Evolutionary conservation across 1,140 invertebrate species (phyloP), one percentile per base, ranked within the genome.

Genomic region (Microplitis mediator): DNA sequence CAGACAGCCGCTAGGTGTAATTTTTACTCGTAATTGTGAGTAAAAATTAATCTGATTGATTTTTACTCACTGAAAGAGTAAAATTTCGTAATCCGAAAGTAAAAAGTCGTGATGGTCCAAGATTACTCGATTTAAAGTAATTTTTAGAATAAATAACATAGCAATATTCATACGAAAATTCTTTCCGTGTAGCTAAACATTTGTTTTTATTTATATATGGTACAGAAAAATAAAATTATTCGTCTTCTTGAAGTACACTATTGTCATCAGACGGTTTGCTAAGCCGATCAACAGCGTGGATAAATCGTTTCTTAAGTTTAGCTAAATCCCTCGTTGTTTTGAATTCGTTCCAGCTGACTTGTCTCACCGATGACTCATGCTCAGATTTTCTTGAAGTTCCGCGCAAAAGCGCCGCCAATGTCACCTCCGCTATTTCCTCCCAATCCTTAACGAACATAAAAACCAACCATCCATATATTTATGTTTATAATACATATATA

Each of bases 371-470:
- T 16, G 71, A 39, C 36, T 76, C 75, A 39, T 71, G 74, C 8
- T 74, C 77, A 14, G 67, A 56, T 60, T 73, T 82, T 8, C 62
- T 76, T 16, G 75, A 75, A 1, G 64, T 72, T 4, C 60, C 74
- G 1, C 73, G 73, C 6, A 78, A 60, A 0, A 85, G 61, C 0
- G 66, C 54, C 11, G 56, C 35, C n/a, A 85, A 61, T 0, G 74
- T 70, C 14, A 76, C 76, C n/a, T 84, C 82, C 13, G 79, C 79
- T 11, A 84, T 75, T 52, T 85, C 84, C 52, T 85, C 84, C 84
- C 84, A 85, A 16, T 82, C 82, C 84, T 85, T 36, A 62, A 35
- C 5, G n/a, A 61, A 61, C 3, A 62, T 32, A 31, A 32, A 62
- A 23, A 23, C 23, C 23, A 23, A 23, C 1, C 23, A 23, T 23